Conservation (phyloP, 2,113 vertebrate species). For the Chlorocebus sabaeus region DNA sequence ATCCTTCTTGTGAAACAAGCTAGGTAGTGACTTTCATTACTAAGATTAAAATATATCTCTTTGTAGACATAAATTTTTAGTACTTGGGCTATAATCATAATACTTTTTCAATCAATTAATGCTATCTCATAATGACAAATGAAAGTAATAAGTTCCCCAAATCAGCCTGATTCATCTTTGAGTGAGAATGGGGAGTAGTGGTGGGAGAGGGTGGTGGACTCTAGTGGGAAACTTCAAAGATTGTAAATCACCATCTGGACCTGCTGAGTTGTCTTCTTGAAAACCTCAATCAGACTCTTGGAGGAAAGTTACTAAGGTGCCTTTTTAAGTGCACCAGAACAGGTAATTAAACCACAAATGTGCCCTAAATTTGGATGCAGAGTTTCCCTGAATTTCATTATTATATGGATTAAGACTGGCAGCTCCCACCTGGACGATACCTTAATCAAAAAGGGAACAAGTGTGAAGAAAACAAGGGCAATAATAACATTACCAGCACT, state of each 20-base stretch:
- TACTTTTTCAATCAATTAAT: conserved; percentile 15
- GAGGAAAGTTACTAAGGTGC: conserved; percentile 53
- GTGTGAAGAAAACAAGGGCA: background rate
- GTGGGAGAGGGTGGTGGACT: background rate
- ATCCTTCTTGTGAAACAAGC: background rate
- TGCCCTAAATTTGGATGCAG: conserved; percentile 33
- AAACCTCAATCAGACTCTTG: conserved; percentile 36
- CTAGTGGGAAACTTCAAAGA: background rate
- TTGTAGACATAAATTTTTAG: background rate
- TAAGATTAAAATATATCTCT: background rate
- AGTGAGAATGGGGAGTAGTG: background rate
- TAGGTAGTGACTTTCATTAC: background rate
- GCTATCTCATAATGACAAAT: background rate
- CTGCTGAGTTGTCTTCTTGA: conserved; percentile 29
- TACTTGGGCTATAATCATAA: background rate
- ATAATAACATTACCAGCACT: conserved; percentile 10
- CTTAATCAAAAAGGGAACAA: conserved; percentile 31
- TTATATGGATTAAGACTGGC: background rate
- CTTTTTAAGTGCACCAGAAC: conserved; percentile 44
- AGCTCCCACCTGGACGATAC: background rate
- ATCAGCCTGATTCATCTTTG: background rate
- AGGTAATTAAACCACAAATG: conserved; percentile 35
- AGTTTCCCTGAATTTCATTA: conserved; percentile 35
- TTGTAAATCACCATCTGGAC: background rate
- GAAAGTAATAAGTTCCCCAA: background rate